These are phyloP conservation scores for Lynx canadensis DNA, from an alignment of 2,113 vertebrate species.

Conservation along the genomic window DNA sequence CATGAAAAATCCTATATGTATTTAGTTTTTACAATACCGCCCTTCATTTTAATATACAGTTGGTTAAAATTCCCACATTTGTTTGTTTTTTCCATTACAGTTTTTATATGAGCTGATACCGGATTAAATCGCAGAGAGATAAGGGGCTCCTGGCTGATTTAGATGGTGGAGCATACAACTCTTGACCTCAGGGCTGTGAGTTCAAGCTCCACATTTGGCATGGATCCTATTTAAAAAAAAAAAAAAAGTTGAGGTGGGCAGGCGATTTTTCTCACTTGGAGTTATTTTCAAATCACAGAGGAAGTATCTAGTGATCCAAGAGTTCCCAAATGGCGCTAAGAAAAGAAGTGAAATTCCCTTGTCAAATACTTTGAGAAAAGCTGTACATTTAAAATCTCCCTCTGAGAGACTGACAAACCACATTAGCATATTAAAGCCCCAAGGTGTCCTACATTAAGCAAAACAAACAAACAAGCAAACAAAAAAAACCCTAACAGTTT, in stretches of 20 bases:
- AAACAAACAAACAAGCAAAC: neutral
- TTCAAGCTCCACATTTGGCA: neutral
- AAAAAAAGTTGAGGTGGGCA: neutral
- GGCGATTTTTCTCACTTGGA: slow-evolving; percentile 23
- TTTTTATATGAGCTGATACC: slow-evolving; percentile 29
- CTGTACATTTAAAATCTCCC: slow-evolving; percentile 4
- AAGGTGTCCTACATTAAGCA: neutral
- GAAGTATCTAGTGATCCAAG: neutral
- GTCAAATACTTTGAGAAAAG: slow-evolving; percentile 47
- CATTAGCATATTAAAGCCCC: slow-evolving; percentile 26
- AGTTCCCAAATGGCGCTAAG: neutral
- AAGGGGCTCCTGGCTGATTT: neutral
- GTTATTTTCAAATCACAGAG: slow-evolving; percentile 15
- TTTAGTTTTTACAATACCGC: neutral
- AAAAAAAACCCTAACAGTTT: neutral
- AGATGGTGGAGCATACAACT: neutral
- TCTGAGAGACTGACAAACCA: slow-evolving; percentile 22
- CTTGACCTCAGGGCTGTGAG: neutral
- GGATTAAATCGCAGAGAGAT: neutral
- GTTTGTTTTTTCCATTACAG: neutral
- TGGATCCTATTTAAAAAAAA: neutral
- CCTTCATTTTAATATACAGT: neutral
- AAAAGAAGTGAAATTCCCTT: slow-evolving; percentile 27
- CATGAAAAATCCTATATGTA: neutral
- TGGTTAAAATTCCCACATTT: neutral